phyloP scores from a whole-genome alignment of 2,113 vertebrate species.

The Tachuris rubrigastra region DNA sequence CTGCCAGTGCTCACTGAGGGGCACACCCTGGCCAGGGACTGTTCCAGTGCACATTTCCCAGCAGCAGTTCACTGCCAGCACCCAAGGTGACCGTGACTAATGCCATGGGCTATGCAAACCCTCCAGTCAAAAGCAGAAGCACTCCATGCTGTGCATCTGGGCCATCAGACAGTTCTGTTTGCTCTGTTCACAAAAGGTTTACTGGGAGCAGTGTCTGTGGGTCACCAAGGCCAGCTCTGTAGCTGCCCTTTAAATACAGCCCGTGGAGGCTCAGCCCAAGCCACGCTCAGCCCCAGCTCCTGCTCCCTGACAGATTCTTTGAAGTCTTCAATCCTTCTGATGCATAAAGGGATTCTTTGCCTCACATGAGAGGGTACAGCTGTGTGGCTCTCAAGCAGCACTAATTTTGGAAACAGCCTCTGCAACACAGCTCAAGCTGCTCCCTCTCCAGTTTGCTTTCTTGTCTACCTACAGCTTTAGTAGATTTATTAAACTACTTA shows the following conservation, averaged over 20 bases:
- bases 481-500: background rate
- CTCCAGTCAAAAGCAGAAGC: background rate
- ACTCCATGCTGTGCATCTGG: background rate
- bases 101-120: background rate
- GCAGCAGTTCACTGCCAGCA: background rate
- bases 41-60: background rate
- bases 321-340: slow-evolving; percentile 47
- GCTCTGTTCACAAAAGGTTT: background rate
- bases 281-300: background rate
- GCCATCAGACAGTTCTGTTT: background rate
- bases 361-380: slow-evolving; percentile 56
- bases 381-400: slow-evolving; percentile 45
- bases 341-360: slow-evolving; percentile 58
- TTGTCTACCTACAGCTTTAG: slow-evolving; percentile 4
- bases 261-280: background rate
- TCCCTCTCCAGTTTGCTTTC: slow-evolving; percentile 13
- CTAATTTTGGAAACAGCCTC: slow-evolving; percentile 66
- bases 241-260: background rate
- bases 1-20: background rate
- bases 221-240: background rate
- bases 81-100: background rate
- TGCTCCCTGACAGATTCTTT: slow-evolving; percentile 39
- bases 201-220: background rate
- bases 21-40: background rate
- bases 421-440: slow-evolving; percentile 10